These are phyloP conservation scores for Melieria crassipennis DNA, from an alignment of 2,888 invertebrate genomes.

Conservation along the genomic window DNA sequence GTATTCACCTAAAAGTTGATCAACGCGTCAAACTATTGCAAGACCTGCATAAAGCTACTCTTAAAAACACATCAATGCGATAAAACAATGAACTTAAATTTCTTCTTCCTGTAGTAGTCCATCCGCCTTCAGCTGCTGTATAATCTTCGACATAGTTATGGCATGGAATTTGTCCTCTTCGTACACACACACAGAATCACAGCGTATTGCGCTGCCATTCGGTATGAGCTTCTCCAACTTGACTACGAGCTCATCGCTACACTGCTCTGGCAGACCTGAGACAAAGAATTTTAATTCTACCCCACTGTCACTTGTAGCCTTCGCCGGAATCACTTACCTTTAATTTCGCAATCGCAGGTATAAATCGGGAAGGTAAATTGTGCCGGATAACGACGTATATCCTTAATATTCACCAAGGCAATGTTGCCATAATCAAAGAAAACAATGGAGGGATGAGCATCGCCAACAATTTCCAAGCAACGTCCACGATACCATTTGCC, in stretches of 20 bases:
- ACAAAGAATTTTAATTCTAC: background rate
- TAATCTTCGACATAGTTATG: constrained; percentile 37
- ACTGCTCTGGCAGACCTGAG: constrained; percentile 42
- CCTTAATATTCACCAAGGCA: constrained; percentile 48
- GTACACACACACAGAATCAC: constrained; percentile 37
- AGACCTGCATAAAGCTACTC: too few relatives aligned
- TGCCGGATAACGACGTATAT: constrained; percentile 60
- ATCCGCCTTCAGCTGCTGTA: constrained; percentile 31
- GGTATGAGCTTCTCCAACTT: constrained; percentile 46
- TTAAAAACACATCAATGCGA: too few relatives aligned
- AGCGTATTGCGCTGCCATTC: constrained; percentile 41
- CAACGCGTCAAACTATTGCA: too few relatives aligned
- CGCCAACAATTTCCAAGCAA: constrained; percentile 60
- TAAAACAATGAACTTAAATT: background rate
- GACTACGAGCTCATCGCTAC: constrained; percentile 38
- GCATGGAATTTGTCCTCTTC: constrained; percentile 41
- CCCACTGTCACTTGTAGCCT: too few relatives aligned
- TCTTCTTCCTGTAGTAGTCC: constrained; percentile 33
- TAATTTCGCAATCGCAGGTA: constrained; percentile 55
- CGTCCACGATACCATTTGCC: constrained; percentile 61
- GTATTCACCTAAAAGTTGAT: too few relatives aligned
- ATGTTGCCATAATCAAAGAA: constrained; percentile 64
- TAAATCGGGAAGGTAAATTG: constrained; percentile 57
- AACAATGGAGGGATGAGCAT: constrained; percentile 60
- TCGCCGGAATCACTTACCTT: constrained; percentile 40